Base-by-base conservation (phyloP, 2,797 vertebrate species). In the Iguana delicatissima region DNA sequence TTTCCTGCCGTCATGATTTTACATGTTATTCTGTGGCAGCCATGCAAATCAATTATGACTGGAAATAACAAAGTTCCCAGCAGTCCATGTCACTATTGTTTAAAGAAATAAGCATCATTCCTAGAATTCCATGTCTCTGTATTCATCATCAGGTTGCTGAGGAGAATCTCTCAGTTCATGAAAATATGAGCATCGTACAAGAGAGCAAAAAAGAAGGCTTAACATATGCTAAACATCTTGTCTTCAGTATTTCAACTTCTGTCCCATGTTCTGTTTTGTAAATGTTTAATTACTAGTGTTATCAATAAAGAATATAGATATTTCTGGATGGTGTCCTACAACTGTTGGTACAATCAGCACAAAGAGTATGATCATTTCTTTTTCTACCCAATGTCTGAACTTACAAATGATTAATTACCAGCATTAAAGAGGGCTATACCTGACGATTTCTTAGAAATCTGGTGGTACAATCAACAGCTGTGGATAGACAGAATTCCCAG, bases 11-110 rank as follows among this genome's bases (percentile, higher is more conserved):
- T 89, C 83, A 5, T 94, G 95, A 93, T 94, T 89, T 95, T 91
- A 77, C 91, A 92, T 90, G 93, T 95, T 94, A 91, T 72, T 91
- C 85, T 86, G 80, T 96, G 92, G 91, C 92, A 96, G 88, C 90
- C 93, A 32, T 95, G 85, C 50, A 93, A 96, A 93, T 93, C 62
- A 26, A 96, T 95, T 95, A 95, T 64, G 90, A 92, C 52, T 95
- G 91, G 84, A 85, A 94, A 93, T 89, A 92, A 93, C 95, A 85
- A 90, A 91, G 94, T 83, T 86, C 93, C 93, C 93, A 94, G 92
- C 92, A 95, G 93, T 93, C 93, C 91, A 52, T 94, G 84, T 85
- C 80, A 4, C 72, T 81, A 94, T 92, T 94, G 94, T 94, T 92
- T 94, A 90, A 96, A 94, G 72, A 91, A 90, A 67, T 50, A 94